A percentile compares a stretch with the other conserved stretches of the same genome.
Evolutionary conservation across 2,113 vertebrate genomes (phyloP).

Genomic region (Daphoenositta chrysoptera): DNA sequence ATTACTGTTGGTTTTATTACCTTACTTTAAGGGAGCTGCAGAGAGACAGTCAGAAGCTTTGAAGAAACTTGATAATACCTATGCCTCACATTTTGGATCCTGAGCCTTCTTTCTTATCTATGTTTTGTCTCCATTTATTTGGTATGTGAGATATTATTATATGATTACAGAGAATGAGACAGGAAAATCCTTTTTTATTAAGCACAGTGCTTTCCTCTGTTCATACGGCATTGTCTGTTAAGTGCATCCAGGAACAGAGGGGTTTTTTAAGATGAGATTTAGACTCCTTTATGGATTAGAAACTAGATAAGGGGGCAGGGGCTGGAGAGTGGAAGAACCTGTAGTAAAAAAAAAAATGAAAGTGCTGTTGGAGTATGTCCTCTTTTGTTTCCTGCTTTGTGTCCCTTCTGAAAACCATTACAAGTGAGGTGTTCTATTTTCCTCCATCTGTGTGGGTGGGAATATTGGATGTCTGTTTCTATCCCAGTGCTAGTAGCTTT

Average conservation of each 20-base stretch:
- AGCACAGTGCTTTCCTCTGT: background rate
- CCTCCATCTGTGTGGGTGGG: conserved; percentile 19
- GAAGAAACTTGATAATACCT: background rate
- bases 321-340: fast-evolving
- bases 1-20: background rate
- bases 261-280: background rate
- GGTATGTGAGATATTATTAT: background rate
- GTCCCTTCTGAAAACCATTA: background rate
- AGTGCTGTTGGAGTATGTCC: background rate
- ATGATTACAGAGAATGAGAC: background rate
- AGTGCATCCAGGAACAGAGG: background rate
- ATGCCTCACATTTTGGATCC: background rate
- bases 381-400: background rate
- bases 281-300: background rate
- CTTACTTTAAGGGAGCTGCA: background rate
- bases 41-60: background rate
- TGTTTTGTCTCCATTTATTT: background rate
- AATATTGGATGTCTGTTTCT: background rate
- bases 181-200: conserved; percentile 1
- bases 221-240: background rate
- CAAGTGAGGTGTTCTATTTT: background rate
- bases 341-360: background rate
- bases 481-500: conserved; percentile 13
- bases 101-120: background rate
- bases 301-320: background rate